Evolutionary conservation across 2,113 vertebrate genomes (phyloP).

Genomic region (Spilogale gracilis): DNA sequence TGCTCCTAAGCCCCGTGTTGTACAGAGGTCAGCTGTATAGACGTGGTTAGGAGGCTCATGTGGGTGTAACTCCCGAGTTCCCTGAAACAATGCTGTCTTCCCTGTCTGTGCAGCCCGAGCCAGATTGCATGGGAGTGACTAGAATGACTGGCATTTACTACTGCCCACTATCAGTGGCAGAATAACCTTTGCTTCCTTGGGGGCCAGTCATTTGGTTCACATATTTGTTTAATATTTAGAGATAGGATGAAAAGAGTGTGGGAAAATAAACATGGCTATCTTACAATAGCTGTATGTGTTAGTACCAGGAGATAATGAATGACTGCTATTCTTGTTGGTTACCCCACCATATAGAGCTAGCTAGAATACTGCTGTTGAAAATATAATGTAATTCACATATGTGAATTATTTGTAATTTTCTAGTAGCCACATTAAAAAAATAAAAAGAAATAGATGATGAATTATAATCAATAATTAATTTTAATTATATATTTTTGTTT

Average conservation of each 20-base stretch:
- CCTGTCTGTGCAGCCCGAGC: not conserved
- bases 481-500: slow-evolving; percentile 18
- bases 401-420: slow-evolving; percentile 19
- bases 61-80: not conserved
- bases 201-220: not conserved
- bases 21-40: not conserved
- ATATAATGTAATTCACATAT: not conserved
- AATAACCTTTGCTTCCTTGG: not conserved
- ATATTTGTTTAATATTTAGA: slow-evolving; percentile 18
- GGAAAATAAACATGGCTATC: not conserved
- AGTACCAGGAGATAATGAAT: not conserved
- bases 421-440: not conserved
- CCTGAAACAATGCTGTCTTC: not conserved
- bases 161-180: not conserved
- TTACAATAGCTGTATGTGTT: not conserved
- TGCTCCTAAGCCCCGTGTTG: not conserved
- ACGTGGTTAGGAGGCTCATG: not conserved
- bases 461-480: not conserved
- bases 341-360: not conserved
- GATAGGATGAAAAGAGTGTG: not conserved
- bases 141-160: not conserved
- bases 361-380: not conserved
- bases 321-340: not conserved
- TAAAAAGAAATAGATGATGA: not conserved
- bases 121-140: not conserved